Evolutionary conservation across 2,113 vertebrate species (phyloP).

Genomic region (Eubucco bourcierii): DNA sequence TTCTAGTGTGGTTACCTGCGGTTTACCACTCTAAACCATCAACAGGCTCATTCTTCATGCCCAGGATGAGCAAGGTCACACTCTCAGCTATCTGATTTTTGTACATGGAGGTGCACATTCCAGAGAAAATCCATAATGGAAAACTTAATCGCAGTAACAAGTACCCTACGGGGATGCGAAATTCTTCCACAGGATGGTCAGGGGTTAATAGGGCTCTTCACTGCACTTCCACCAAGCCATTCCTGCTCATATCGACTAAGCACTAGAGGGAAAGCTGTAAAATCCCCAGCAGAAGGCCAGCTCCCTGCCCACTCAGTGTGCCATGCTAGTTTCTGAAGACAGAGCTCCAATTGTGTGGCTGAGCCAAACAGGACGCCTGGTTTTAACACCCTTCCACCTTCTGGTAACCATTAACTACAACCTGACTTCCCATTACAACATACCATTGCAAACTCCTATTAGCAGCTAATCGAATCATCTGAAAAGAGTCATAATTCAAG

Average conservation of each 20-base stretch:
- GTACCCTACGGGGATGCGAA: constrained; percentile 40
- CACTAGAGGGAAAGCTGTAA: constrained; percentile 61
- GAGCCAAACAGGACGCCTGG: constrained; percentile 47
- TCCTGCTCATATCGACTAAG: constrained; percentile 1
- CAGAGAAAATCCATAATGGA: constrained; percentile 60
- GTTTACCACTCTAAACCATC: constrained; percentile 39
- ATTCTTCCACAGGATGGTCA: constrained; percentile 1
- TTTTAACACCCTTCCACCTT: constrained; percentile 58
- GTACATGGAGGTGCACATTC: background rate
- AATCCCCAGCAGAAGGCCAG: constrained; percentile 47
- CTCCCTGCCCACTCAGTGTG: constrained; percentile 36
- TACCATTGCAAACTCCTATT: constrained; percentile 54
- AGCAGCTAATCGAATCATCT: constrained; percentile 61
- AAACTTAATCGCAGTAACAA: constrained; percentile 57
- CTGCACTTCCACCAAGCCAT: constrained; percentile 13
- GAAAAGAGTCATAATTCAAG: constrained; percentile 39
- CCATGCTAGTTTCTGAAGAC: constrained; percentile 25
- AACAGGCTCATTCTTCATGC: constrained; percentile 6
- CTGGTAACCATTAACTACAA: constrained; percentile 66
- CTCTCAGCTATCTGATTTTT: constrained; percentile 47
- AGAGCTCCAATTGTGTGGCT: constrained; percentile 62
- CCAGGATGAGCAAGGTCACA: constrained; percentile 2
- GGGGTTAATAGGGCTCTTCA: constrained; percentile 60
- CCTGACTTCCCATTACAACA: constrained; percentile 57
- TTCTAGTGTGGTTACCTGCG: background rate